These are phyloP conservation scores for Noctua comes DNA, from an alignment of 2,888 invertebrate species.

Conservation along the genomic window DNA sequence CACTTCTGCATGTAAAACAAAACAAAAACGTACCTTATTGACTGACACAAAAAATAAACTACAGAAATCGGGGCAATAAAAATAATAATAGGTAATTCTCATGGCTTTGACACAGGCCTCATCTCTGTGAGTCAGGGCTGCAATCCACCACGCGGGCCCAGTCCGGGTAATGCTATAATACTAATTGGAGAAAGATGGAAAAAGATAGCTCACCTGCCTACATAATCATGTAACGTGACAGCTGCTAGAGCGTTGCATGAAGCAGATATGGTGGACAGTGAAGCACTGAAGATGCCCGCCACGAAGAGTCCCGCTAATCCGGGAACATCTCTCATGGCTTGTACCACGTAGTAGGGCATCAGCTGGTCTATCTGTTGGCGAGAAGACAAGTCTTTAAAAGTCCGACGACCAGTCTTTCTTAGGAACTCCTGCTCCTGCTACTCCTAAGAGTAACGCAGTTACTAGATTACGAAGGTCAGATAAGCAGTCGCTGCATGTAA, in stretches of 20 bases:
- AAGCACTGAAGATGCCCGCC: conserved; percentile 97
- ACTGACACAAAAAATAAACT: neutral
- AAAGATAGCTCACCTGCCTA: conserved; percentile 83
- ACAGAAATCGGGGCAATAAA: neutral
- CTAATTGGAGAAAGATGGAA: neutral
- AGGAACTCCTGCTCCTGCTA: neutral
- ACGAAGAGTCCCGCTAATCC: conserved; percentile 97
- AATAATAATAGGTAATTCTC: neutral
- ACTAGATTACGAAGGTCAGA: neutral
- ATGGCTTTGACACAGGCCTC: neutral
- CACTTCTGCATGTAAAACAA: conserved; percentile 32
- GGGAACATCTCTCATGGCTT: conserved; percentile 92
- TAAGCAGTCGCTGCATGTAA: neutral
- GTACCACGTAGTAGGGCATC: conserved; percentile 95
- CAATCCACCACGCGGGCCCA: neutral
- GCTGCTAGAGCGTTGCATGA: conserved; percentile 97
- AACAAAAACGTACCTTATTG: neutral
- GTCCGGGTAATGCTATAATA: too few species aligned
- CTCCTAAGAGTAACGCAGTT: neutral
- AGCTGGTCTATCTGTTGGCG: conserved; percentile 92
- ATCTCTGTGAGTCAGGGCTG: neutral
- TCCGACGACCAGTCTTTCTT: neutral
- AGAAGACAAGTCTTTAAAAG: neutral
- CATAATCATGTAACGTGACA: conserved; percentile 96
- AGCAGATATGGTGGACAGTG: conserved; percentile 97